Base-by-base conservation (phyloP, 2,113 vertebrate species). In the Nesoenas mayeri region DNA sequence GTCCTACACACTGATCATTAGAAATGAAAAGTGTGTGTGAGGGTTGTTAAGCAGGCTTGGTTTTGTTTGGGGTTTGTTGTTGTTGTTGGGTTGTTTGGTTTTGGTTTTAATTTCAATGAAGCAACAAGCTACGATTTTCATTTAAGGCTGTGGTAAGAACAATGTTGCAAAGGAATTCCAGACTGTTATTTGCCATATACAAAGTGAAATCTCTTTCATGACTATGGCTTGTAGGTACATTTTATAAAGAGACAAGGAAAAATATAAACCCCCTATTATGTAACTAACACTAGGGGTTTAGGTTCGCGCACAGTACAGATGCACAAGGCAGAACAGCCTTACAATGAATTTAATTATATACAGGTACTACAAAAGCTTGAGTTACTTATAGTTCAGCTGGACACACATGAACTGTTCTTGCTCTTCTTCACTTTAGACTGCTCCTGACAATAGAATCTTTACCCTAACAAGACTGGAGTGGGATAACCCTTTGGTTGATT, bases 301-400 rank as follows among this genome's bases (percentile, higher is more conserved):
- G 10, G 62, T 71, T 47, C 87, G 12, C 21, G 22, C 28, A 10
- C 26, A 38, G 18, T 51, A 65, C 51, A 77, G 28, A 71, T 4
- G 16, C 38, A 67, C 9, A 20, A 57, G 24, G 34, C 29, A 78
- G n/a, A 90, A 66, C 8, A 54, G 16, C 9, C 53, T 62, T 10
- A 20, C 21, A 47, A 26, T 10, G 3, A 53, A 31, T 72, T 92
- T 29, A 64, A 83, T 31, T 4, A 32, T 12, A 60, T 14, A 22
- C 4, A 3, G 26, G 34, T 42, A 6, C 29, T 70, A 38, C 13
- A 20, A 9, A 11, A 42, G 16, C 4, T 0, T 3, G 0, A n/a
- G 12, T 47, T 24, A 25, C 13, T 32, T 78, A 24, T 2, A 29
- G n/a, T 74, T 88, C 51, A 70, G 13, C 25, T 51, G 40, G 51